A percentile compares a stretch with the other conserved stretches of the same genome.
These are phyloP conservation scores for Channallabes apus DNA, from an alignment of 2,797 vertebrate genomes.

Conservation along the genomic window DNA sequence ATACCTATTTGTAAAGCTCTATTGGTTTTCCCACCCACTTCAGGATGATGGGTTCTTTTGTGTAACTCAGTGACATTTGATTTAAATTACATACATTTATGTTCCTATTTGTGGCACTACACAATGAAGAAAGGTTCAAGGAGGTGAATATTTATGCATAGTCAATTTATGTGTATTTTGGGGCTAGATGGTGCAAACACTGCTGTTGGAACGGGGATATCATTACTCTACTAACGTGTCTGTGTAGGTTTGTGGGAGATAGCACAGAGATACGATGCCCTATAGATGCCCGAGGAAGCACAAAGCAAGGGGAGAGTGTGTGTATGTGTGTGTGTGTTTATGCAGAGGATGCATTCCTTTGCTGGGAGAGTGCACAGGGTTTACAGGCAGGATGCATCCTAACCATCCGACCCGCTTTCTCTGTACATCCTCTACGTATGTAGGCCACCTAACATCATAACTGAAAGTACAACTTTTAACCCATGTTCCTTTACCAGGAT, in stretches of 20 bases:
- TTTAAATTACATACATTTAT: background rate
- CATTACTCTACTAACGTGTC: constrained; percentile 52
- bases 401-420: constrained; percentile 27
- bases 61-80: background rate
- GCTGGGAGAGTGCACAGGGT: constrained; percentile 69
- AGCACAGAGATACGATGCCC: constrained; percentile 33
- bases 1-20: background rate
- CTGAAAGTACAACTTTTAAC: background rate
- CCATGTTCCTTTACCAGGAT: background rate
- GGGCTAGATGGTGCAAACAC: background rate
- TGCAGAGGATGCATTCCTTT: constrained; percentile 68
- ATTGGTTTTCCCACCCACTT: background rate
- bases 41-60: background rate
- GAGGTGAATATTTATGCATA: background rate
- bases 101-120: background rate
- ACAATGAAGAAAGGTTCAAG: background rate
- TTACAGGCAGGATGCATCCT: constrained; percentile 62
- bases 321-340: constrained; percentile 66
- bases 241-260: constrained; percentile 17
- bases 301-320: constrained; percentile 1
- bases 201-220: constrained; percentile 48
- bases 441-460: background rate
- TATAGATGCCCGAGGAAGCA: constrained; percentile 42
- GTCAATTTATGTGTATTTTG: background rate
- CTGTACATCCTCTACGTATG: background rate